These are phyloP conservation scores for Pungitius pungitius DNA, from an alignment of 2,113 vertebrate genomes.

Conservation along the genomic window DNA sequence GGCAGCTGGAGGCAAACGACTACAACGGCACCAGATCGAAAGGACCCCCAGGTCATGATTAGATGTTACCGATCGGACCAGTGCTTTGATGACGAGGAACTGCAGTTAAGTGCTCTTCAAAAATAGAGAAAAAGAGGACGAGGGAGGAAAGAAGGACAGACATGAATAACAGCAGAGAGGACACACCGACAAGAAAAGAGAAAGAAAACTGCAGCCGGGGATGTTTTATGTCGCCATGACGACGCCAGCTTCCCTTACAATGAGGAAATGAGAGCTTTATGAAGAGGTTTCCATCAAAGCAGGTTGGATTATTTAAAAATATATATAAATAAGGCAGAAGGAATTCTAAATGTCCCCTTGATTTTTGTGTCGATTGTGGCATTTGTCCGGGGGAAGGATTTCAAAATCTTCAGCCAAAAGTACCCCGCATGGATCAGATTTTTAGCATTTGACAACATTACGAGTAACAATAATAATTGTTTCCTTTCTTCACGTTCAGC, in stretches of 20 bases:
- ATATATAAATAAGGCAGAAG: neutral
- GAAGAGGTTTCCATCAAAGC: slow-evolving; percentile 25
- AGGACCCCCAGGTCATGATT: slow-evolving; percentile 39
- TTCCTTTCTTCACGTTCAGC: too few relatives aligned
- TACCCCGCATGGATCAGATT: too few relatives aligned
- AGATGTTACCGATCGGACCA: slow-evolving; percentile 16
- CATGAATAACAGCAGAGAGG: neutral
- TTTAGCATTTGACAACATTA: too few relatives aligned
- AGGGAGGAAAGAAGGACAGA: neutral
- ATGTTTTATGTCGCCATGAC: slow-evolving; percentile 14
- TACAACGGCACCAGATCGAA: slow-evolving; percentile 26
- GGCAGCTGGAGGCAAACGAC: slow-evolving; percentile 31
- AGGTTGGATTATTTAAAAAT: neutral
- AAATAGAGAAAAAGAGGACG: neutral
- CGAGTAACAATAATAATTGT: too few relatives aligned
- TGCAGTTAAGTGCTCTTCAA: neutral
- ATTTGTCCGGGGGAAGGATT: too few relatives aligned
- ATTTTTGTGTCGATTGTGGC: too few relatives aligned
- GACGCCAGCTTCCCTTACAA: neutral
- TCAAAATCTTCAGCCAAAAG: too few relatives aligned
- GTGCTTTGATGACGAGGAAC: slow-evolving; percentile 25
- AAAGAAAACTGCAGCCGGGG: neutral
- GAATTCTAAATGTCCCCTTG: neutral
- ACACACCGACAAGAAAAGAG: neutral
- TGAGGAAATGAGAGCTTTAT: slow-evolving; percentile 14